Evolutionary conservation across 2,797 vertebrate species (phyloP).

Genomic region (Martes flavigula): DNA sequence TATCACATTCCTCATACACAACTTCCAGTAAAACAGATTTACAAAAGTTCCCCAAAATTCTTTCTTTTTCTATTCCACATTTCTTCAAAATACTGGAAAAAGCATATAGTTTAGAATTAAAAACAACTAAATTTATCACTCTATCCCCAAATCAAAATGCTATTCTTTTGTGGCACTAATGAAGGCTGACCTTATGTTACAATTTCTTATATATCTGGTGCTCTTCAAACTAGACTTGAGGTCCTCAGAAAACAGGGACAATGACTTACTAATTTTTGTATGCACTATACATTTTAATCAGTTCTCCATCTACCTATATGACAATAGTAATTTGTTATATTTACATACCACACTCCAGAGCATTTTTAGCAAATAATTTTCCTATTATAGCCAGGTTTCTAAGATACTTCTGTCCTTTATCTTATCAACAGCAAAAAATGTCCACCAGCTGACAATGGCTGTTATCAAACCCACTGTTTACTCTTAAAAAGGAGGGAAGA

Average conservation of each 20-base stretch:
- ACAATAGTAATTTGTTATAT: background rate
- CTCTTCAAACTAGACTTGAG: background rate
- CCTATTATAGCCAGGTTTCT: background rate
- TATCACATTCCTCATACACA: background rate
- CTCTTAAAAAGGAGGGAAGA: background rate
- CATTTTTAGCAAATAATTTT: background rate
- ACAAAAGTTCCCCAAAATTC: background rate
- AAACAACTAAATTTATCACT: background rate
- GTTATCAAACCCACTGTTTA: background rate
- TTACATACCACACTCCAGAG: background rate
- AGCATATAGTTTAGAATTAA: background rate
- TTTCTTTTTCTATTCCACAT: background rate
- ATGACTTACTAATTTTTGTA: background rate
- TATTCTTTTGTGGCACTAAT: background rate
- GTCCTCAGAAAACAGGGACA: background rate
- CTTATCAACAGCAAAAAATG: background rate
- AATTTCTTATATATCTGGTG: background rate
- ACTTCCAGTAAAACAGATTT: background rate
- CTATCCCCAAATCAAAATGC: background rate
- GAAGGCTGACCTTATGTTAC: background rate
- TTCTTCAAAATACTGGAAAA: background rate
- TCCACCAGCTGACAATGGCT: background rate
- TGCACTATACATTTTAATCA: background rate
- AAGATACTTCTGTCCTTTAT: background rate
- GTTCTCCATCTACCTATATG: background rate